Conservation (phyloP, 2,888 invertebrate genomes). For the Drosophila testacea region DNA sequence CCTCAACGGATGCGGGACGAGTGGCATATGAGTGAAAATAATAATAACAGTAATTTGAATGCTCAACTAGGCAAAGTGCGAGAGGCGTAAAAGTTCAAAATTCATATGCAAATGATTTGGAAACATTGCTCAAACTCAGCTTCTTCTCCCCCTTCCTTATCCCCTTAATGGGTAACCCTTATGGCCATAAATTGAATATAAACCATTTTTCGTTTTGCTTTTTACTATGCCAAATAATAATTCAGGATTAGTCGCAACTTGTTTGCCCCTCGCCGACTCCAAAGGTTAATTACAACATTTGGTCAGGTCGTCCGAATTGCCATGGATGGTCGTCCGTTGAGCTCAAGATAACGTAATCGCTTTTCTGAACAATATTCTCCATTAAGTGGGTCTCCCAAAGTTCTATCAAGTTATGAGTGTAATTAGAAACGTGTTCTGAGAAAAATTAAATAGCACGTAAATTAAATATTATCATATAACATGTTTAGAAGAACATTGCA, state of each 20-base stretch:
- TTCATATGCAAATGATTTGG: conserved; percentile 78
- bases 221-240: conserved; percentile 70
- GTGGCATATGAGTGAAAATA: conserved; percentile 78
- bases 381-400: conserved; percentile 8
- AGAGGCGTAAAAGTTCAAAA: conserved; percentile 65
- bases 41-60: conserved; percentile 80
- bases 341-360: conserved; percentile 79
- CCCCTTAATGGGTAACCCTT: conserved; percentile 47
- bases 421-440: conserved; percentile 31
- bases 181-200: conserved; percentile 75
- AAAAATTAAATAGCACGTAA: background rate
- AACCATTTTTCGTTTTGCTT: conserved; percentile 67
- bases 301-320: conserved; percentile 73
- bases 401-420: background rate
- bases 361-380: conserved; percentile 51
- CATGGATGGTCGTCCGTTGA: conserved; percentile 69
- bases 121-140: conserved; percentile 45
- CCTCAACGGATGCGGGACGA: conserved; percentile 18
- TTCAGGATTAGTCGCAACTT: conserved; percentile 76
- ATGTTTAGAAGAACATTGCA: background rate
- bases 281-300: conserved; percentile 81
- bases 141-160: too few species aligned
- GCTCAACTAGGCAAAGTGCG: conserved; percentile 64
- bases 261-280: conserved; percentile 43
- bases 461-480: background rate